Evolutionary conservation across 2,797 vertebrate genomes (phyloP).

Genomic region (Tachyglossus aculeatus): DNA sequence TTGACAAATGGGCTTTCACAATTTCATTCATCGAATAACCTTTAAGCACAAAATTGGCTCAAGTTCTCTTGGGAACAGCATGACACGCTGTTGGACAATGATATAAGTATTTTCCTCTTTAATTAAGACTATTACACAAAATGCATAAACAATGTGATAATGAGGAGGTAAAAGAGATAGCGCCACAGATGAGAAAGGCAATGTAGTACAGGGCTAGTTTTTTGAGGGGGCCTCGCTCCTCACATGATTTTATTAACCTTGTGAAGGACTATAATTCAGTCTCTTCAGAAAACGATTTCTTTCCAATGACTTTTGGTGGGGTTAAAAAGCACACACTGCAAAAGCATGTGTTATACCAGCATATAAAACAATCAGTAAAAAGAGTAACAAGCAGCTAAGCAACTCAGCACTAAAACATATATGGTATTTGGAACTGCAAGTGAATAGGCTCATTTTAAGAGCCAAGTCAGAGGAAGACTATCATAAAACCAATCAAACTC

Average conservation of each 20-base stretch:
- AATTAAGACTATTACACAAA: conserved; percentile 74
- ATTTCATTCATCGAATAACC: conserved; percentile 83
- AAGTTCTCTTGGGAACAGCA: conserved; percentile 72
- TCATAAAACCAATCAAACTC: conserved; percentile 62
- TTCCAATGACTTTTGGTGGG: conserved; percentile 37
- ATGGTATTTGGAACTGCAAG: conserved; percentile 52
- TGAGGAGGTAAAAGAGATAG: conserved; percentile 29
- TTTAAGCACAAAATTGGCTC: conserved; percentile 82
- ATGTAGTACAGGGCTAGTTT: conserved; percentile 20
- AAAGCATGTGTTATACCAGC: conserved; percentile 64
- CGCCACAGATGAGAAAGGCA: neutral
- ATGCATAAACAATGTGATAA: conserved; percentile 56
- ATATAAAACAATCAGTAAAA: conserved; percentile 53
- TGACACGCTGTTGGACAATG: conserved; percentile 69
- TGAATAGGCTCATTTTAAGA: conserved; percentile 52
- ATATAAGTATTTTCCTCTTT: conserved; percentile 79
- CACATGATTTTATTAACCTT: conserved; percentile 57
- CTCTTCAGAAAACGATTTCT: conserved; percentile 62
- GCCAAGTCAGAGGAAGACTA: conserved; percentile 44
- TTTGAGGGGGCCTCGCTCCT: conserved; percentile 24
- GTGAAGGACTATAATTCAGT: conserved; percentile 60
- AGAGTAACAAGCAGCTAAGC: conserved; percentile 53
- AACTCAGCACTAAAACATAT: conserved; percentile 58
- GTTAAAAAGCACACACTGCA: conserved; percentile 48
- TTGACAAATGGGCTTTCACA: conserved; percentile 94